Evolutionary conservation across 2,113 vertebrate genomes (phyloP), one percentile per base, ranked within the genome.

Genomic region (Seriola aureovittata): DNA sequence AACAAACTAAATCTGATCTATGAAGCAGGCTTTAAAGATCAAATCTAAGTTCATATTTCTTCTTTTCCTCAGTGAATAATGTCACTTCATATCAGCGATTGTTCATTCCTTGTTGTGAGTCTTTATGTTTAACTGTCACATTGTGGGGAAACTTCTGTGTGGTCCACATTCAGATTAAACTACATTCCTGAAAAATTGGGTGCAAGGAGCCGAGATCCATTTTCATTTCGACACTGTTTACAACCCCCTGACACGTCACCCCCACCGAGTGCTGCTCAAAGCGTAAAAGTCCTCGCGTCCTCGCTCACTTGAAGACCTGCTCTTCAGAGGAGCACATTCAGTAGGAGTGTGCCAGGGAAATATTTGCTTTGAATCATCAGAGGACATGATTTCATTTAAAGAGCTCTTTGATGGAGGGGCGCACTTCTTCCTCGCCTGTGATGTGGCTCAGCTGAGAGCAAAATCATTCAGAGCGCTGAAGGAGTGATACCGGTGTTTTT

Each of bases 311-410:
- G 75, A 89, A 89, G 88, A 76, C 55, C 81, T 16, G 62, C 82
- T 85, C 85, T 90, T 90, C 86, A 80, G 78, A 91, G 71, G 75
- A 84, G 78, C 74, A 78, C 88, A 72, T 85, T 75, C 77, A 84
- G 48, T 19, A 65, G 68, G 79, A 82, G 86, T 82, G 82, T 77
- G 80, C 71, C 74, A 80, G 75, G 82, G 86, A 90, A 92, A 91
- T 93, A 88, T 91, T 89, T 89, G 82, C 91, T 92, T 90, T 93
- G 87, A 92, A 90, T 93, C 88, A 91, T 89, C 86, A 88, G 89
- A 92, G 80, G 89, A 91, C 88, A 90, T 91, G 85, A 82, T 92
- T 91, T 90, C 79, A 91, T 88, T 87, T 91, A 91, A 93, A 92
- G 90, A 89, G 88, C 85, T 76, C 84, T 93, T 93, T 91, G 90